A percentile compares a stretch with the other conserved stretches of the same genome.
Conservation (phyloP, 2,888 invertebrate species). For the Lasius platythorax region DNA sequence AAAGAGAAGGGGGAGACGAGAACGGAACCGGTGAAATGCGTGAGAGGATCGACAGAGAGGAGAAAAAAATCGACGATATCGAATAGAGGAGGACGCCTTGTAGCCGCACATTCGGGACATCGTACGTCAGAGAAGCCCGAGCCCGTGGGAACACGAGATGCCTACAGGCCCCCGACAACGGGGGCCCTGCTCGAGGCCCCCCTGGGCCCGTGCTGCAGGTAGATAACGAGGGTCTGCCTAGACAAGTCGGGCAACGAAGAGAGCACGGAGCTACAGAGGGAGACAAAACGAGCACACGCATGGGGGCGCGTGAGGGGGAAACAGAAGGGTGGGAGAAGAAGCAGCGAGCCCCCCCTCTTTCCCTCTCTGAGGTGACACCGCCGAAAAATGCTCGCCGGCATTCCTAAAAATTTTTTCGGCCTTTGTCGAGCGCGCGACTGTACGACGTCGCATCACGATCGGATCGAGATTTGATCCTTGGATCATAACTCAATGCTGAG, state of each 20-base stretch:
- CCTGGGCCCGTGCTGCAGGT: conserved; percentile 64
- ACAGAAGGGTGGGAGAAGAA: conserved; percentile 23
- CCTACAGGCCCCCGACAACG: conserved; percentile 60
- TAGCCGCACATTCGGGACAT: conserved; percentile 71
- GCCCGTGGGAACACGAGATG: conserved; percentile 79
- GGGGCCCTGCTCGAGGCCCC: conserved; percentile 47
- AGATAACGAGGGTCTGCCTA: conserved; percentile 69
- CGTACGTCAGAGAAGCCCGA: conserved; percentile 76
- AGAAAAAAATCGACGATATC: conserved; percentile 67
- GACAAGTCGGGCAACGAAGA: conserved; percentile 55
- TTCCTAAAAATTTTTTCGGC: conserved; percentile 84
- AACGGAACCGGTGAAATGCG: conserved; percentile 23
- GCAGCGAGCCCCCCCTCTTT: neutral
- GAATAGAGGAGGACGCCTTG: conserved; percentile 68
- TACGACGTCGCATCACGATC: conserved; percentile 78
- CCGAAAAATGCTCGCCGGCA: conserved; percentile 83
- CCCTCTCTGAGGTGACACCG: conserved; percentile 81
- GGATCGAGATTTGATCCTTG: conserved; percentile 52
- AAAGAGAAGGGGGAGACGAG: neutral
- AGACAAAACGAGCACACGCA: conserved; percentile 20
- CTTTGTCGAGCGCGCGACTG: conserved; percentile 83
- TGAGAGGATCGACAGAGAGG: neutral
- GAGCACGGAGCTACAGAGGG: conserved; percentile 10
- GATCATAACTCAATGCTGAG: conserved; percentile 19
- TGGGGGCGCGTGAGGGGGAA: neutral